Base-by-base conservation (phyloP, 1,140 invertebrate species). In the Lepidurus arcticus region DNA sequence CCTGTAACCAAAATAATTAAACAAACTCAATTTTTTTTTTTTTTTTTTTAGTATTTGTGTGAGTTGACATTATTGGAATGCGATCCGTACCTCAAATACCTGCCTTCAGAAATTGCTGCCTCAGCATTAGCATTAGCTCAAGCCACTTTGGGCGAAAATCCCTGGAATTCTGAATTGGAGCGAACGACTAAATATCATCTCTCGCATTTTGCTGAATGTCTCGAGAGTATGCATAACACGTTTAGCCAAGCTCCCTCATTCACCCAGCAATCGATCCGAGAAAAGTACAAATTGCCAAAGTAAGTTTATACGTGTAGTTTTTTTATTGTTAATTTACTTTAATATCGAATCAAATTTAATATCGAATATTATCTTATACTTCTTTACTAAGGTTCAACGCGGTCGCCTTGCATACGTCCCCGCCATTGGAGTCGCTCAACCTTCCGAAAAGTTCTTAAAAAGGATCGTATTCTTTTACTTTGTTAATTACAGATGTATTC, bases 61-160 rank as follows among this genome's bases (percentile, higher is more conserved):
- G 95, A 98, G 85, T 83, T 97, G 80, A 91, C 93, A 4, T 86
- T 98, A 79, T 84, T 98, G 80, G 94, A 97, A 83, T 91, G 90
- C 9, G 94, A 97, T 80, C 91, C 92, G 0, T 98, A 92, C 84
- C 86, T 97, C 74, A 88, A 91, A 80, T 95, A 88, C 85, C 85
- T 91, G 78, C 94, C 95, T n/a, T 97, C 95, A 44, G 83, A 92
- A 44, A 90, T 97, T 77, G 94, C 94, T 21, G 90, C 94, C 16
- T 89, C 92, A 74, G 89, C 93, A 5, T 85, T 96, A 43, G 93
- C 92, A 78, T 86, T 96, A n/a, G 92, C 94, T 0, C 89, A 92
- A 77, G 90, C 92, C 82, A 90, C 90, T 34, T 87, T 93, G 77
- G 78, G 80, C 16, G 87, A 89, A 78, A 86, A 88, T 74, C 88